Conservation (phyloP, 2,888 invertebrate genomes). For the Polia nebulosa region DNA sequence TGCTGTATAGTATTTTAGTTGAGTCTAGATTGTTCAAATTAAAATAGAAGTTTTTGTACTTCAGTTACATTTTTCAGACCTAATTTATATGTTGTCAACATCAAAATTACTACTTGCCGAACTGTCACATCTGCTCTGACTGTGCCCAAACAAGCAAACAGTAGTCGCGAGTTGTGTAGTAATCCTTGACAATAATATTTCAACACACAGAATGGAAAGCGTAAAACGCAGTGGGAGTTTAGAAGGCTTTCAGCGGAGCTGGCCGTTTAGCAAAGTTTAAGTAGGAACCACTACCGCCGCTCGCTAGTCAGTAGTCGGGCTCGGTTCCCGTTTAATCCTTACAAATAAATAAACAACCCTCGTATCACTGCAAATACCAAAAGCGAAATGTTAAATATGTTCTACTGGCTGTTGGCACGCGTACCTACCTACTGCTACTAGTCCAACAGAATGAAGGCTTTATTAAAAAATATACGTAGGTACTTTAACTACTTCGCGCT, state of each 20-base stretch:
- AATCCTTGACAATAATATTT: slow-evolving; percentile 78
- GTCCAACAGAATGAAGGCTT: slow-evolving; percentile 57
- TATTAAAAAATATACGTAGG: slow-evolving; percentile 71
- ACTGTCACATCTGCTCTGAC: slow-evolving; percentile 51
- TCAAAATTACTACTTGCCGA: slow-evolving; percentile 44
- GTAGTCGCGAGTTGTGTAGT: slow-evolving; percentile 63
- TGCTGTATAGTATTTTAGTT: not conserved
- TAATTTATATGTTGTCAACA: slow-evolving; percentile 26
- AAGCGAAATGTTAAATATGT: slow-evolving; percentile 80
- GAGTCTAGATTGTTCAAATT: not conserved
- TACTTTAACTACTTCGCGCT: slow-evolving; percentile 18
- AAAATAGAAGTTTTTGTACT: slow-evolving; percentile 6
- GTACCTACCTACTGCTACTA: slow-evolving; percentile 33
- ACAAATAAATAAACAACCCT: slow-evolving; percentile 85
- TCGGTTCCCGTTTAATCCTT: slow-evolving; percentile 81
- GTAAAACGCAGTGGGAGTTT: slow-evolving; percentile 80
- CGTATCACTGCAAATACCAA: slow-evolving; percentile 82
- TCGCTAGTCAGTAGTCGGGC: slow-evolving; percentile 73
- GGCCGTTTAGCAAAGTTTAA: slow-evolving; percentile 87
- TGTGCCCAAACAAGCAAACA: slow-evolving; percentile 47
- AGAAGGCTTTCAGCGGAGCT: slow-evolving; percentile 83
- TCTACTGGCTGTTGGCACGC: slow-evolving; percentile 64
- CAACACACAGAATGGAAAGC: slow-evolving; percentile 77
- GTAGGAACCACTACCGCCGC: slow-evolving; percentile 78
- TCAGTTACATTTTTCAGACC: slow-evolving; percentile 24